phyloP scores from a whole-genome alignment of 2,888 invertebrate species.

The Maniola hyperantus region DNA sequence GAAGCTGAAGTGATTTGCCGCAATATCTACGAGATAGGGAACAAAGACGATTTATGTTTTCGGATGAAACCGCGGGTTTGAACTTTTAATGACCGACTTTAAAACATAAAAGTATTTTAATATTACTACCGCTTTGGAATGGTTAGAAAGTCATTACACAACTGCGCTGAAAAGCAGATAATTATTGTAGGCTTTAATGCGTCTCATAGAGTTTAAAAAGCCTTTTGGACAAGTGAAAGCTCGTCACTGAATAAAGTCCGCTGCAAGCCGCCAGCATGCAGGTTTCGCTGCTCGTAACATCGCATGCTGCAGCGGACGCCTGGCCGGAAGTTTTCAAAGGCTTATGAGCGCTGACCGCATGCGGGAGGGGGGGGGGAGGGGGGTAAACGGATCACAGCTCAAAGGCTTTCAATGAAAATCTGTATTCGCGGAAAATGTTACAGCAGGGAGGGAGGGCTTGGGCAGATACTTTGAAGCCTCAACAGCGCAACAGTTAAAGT shows the following conservation, averaged over 20 bases:
- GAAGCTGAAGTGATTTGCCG: no score
- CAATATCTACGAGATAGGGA: no score
- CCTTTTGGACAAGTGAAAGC: not conserved
- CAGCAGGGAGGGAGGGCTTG: not conserved
- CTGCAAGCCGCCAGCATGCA: not conserved
- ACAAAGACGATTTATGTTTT: no score
- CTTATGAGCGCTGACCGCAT: conserved; percentile 4
- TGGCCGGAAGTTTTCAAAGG: conserved; percentile 1
- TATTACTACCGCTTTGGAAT: no score
- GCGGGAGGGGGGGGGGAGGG: not conserved
- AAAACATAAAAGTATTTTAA: no score
- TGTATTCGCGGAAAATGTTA: not conserved
- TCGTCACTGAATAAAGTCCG: not conserved
- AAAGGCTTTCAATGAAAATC: conserved; percentile 1
- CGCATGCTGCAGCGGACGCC: not conserved
- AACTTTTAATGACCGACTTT: no score
- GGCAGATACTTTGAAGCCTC: no score
- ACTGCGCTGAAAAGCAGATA: not conserved
- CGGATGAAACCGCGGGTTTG: no score
- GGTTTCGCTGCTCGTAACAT: not conserved
- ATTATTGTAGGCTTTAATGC: not conserved
- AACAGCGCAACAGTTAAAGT: no score
- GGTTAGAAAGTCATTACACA: not conserved
- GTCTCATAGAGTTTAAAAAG: not conserved
- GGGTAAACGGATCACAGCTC: conserved; percentile 7